A percentile compares a stretch with the other conserved stretches of the same genome.
phyloP scores from a whole-genome alignment of 2,888 invertebrate species.

The Tridacna crocea region DNA sequence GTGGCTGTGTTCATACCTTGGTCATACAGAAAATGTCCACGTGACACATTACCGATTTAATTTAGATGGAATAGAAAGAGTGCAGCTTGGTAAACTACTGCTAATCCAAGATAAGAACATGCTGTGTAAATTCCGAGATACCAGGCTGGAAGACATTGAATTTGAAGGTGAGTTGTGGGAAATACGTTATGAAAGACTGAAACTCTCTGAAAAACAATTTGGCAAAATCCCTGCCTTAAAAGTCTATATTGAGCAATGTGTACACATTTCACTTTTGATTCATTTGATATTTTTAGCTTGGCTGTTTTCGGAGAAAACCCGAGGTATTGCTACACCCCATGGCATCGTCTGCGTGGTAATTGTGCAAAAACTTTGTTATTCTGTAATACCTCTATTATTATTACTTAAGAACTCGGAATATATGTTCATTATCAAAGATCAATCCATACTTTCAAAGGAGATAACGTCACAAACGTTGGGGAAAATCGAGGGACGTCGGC shows the following conservation, averaged over 20 bases:
- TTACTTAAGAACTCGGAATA: too few species aligned
- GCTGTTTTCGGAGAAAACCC: too few species aligned
- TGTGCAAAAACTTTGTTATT: too few species aligned
- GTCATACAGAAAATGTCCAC: conserved; percentile 36
- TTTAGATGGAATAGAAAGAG: conserved; percentile 37
- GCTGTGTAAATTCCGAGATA: conserved; percentile 15
- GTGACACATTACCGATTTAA: conserved; percentile 29
- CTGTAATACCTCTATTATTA: too few species aligned
- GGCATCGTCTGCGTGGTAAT: too few species aligned
- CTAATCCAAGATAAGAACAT: conserved; percentile 33
- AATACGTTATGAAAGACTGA: background rate
- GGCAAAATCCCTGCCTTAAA: background rate
- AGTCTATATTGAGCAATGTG: conserved; percentile 9
- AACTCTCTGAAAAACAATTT: background rate
- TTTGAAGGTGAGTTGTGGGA: conserved; percentile 27
- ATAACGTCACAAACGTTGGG: too few species aligned
- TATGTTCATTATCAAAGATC: too few species aligned
- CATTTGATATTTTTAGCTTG: background rate
- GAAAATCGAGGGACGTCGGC: too few species aligned
- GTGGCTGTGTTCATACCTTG: conserved; percentile 35
- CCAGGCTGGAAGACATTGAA: conserved; percentile 26
- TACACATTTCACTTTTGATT: background rate
- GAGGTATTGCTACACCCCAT: too few species aligned
- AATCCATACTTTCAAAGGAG: too few species aligned
- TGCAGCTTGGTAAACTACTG: conserved; percentile 36